These are phyloP conservation scores for Notospermus geniculatus DNA, from an alignment of 1,140 invertebrate species.

Conservation along the genomic window DNA sequence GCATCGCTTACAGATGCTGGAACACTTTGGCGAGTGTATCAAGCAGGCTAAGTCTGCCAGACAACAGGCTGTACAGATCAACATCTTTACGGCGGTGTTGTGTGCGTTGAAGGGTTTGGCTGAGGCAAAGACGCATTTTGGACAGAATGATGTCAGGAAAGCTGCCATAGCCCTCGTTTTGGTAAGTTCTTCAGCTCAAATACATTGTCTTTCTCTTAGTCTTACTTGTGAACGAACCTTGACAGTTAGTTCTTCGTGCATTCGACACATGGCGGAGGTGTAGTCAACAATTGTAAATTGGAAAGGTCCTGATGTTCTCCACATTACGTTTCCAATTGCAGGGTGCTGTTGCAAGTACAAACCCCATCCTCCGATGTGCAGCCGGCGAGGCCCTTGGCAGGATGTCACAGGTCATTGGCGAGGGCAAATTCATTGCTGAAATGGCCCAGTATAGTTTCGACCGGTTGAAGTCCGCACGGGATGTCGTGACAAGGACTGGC, in stretches of 20 bases:
- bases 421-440: slow-evolving; percentile 79
- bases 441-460: slow-evolving; percentile 89
- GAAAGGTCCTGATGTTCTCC: too few relatives aligned
- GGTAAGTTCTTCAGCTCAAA: slow-evolving; percentile 46
- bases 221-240: too few relatives aligned
- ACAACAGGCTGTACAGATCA: slow-evolving; percentile 94
- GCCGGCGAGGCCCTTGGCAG: slow-evolving; percentile 84
- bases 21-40: slow-evolving; percentile 94
- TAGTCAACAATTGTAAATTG: too few relatives aligned
- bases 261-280: too few relatives aligned
- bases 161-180: slow-evolving; percentile 75
- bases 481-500: slow-evolving; percentile 85
- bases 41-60: slow-evolving; percentile 83
- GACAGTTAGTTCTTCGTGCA: too few relatives aligned
- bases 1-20: slow-evolving; percentile 92
- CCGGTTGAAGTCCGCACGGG: slow-evolving; percentile 78
- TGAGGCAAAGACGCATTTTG: slow-evolving; percentile 80
- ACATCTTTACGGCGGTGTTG: slow-evolving; percentile 91
- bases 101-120: slow-evolving; percentile 83
- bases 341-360: slow-evolving; percentile 76
- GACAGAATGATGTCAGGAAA: slow-evolving; percentile 86
- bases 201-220: too few relatives aligned
- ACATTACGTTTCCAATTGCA: slow-evolving; percentile 21
- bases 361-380: slow-evolving; percentile 82
- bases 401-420: slow-evolving; percentile 74